Evolutionary conservation across 1,140 invertebrate genomes (phyloP).

Genomic region (Procambarus clarkii): DNA sequence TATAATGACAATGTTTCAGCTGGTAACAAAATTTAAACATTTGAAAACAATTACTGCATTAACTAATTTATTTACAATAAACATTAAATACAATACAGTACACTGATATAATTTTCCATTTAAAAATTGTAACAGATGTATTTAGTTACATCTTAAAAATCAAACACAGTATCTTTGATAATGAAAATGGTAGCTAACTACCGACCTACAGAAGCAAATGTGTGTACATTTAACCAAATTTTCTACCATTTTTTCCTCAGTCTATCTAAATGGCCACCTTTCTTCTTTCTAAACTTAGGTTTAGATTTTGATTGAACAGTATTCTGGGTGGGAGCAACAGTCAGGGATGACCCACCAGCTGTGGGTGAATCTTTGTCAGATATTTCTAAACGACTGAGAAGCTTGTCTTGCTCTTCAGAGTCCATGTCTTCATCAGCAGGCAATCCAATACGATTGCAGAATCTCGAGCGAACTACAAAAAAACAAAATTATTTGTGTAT

Average conservation of each 20-base stretch:
- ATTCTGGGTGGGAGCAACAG: background rate
- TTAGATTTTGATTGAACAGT: background rate
- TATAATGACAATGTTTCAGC: too few species aligned
- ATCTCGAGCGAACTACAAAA: slow-evolving; percentile 40
- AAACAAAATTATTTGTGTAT: too few species aligned
- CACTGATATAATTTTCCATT: too few species aligned
- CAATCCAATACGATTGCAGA: slow-evolving; percentile 57
- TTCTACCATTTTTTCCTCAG: slow-evolving; percentile 10
- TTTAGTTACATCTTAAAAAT: too few species aligned
- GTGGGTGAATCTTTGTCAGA: background rate
- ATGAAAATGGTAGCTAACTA: too few species aligned
- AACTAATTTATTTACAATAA: too few species aligned
- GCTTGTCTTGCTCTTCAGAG: background rate
- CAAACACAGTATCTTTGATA: too few species aligned
- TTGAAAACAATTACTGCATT: too few species aligned
- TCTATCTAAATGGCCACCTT: slow-evolving; percentile 45
- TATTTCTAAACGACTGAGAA: background rate
- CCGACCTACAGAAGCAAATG: too few species aligned
- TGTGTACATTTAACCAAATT: background rate
- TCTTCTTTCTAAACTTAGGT: slow-evolving; percentile 46
- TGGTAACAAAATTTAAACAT: too few species aligned
- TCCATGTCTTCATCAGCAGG: slow-evolving; percentile 37
- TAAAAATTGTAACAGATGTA: too few species aligned
- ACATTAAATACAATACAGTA: too few species aligned
- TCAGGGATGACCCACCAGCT: background rate